Evolutionary conservation across 2,888 invertebrate species (phyloP).

Genomic region (Reticulitermes lucifugus): DNA sequence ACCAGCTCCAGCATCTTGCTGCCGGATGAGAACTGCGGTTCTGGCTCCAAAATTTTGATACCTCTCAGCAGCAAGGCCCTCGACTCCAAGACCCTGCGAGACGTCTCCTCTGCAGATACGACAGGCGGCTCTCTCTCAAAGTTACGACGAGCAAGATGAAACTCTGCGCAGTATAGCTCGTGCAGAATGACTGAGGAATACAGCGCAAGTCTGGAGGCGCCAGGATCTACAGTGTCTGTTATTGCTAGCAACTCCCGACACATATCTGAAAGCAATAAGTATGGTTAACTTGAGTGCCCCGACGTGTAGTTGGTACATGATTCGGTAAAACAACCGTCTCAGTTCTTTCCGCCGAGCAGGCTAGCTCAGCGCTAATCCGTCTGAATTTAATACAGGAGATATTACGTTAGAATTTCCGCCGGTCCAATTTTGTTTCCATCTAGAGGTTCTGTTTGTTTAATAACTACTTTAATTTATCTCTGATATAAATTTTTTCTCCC

Average conservation of each 20-base stretch:
- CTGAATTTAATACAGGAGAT: too few relatives aligned
- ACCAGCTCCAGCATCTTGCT: slow-evolving; percentile 63
- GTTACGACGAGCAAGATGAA: slow-evolving; percentile 57
- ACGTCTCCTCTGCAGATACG: slow-evolving; percentile 50
- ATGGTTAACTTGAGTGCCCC: too few relatives aligned
- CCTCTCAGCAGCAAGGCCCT: slow-evolving; percentile 44
- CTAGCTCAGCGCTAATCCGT: too few relatives aligned
- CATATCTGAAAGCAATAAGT: slow-evolving; percentile 57
- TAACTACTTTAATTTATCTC: too few relatives aligned
- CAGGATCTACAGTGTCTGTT: slow-evolving; percentile 60
- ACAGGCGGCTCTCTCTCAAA: slow-evolving; percentile 37
- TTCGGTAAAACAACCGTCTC: too few relatives aligned
- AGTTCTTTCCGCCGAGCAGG: too few relatives aligned
- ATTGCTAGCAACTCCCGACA: slow-evolving; percentile 60
- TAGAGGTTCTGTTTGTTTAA: too few relatives aligned
- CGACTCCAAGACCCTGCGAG: slow-evolving; percentile 54
- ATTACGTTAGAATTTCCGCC: too few relatives aligned
- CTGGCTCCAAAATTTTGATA: slow-evolving; percentile 37
- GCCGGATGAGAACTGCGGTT: slow-evolving; percentile 49
- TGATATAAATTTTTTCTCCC: too few relatives aligned
- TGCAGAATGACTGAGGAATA: slow-evolving; percentile 83
- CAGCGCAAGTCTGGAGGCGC: slow-evolving; percentile 68
- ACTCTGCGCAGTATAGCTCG: slow-evolving; percentile 68
- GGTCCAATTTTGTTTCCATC: too few relatives aligned
- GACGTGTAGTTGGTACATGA: too few relatives aligned